Percentiles rank a stretch among this genome's conserved stretches.
These are phyloP conservation scores for Eustalomyia histrio DNA, from an alignment of 2,888 invertebrate genomes.

Conservation along the genomic window DNA sequence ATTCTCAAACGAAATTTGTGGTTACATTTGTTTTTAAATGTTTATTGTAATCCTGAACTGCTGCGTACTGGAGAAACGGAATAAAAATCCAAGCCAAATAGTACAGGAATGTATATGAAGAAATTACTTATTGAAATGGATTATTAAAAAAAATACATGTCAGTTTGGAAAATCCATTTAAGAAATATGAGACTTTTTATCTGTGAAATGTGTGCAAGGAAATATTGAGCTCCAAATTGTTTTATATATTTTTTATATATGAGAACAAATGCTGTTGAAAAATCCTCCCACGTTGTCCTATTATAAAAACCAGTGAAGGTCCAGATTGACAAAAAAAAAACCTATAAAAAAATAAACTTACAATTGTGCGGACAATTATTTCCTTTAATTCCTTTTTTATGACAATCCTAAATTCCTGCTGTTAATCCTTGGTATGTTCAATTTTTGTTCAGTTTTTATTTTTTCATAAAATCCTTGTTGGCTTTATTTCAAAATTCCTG, in stretches of 20 bases:
- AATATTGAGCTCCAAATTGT: conserved; percentile 43
- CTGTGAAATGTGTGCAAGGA: neutral
- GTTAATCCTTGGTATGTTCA: conserved; percentile 24
- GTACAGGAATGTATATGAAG: conserved; percentile 11
- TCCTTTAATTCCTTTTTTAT: conserved; percentile 17
- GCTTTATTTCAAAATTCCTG: conserved; percentile 35
- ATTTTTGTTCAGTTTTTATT: neutral
- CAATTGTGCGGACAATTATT: conserved; percentile 31
- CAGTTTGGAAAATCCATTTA: neutral
- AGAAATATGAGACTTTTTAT: neutral
- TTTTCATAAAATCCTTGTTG: conserved; percentile 51
- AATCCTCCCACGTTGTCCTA: conserved; percentile 66
- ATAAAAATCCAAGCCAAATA: conserved; percentile 34
- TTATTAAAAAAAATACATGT: neutral
- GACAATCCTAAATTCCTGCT: conserved; percentile 55
- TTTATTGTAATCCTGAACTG: conserved; percentile 45
- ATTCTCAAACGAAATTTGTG: conserved; percentile 18
- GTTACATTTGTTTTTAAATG: neutral
- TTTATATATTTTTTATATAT: conserved; percentile 22
- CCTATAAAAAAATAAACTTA: conserved; percentile 46
- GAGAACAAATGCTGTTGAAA: conserved; percentile 54
- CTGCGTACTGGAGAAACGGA: conserved; percentile 24
- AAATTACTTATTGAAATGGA: conserved; percentile 3
- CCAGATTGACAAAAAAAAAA: conserved; percentile 16
- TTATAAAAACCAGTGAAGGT: conserved; percentile 51